Base-by-base conservation (phyloP, 1,140 invertebrate genomes). In the Pinna nobilis region DNA sequence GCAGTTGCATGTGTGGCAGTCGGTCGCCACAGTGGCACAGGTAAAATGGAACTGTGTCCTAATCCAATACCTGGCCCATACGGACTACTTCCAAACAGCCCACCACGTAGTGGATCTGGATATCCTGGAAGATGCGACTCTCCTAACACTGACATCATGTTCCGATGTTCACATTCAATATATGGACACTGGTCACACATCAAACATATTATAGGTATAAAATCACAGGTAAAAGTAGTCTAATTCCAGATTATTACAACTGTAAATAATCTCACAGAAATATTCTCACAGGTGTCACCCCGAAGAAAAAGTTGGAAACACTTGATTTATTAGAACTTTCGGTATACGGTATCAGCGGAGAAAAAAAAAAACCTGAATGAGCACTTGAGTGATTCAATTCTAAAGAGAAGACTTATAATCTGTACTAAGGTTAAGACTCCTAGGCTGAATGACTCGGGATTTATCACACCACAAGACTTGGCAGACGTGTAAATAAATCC, bases 1-100 rank as follows among this genome's bases (percentile, higher is more conserved):
- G 72, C 53, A 32, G 65, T 44, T 11, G 66, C 47, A 47, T 44
- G 33, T 7, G 47, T 53, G 7, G 72, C 41, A 47, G 66, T 53
- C 39, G 72, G 72, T 25, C 72, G 61, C 72, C 72, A 74, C 15
- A 74, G 20, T 50, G 72, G 65, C 25, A 74, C 37, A 55, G 72
- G 65, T 32, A 63, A 25, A 35, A 63, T n/a, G 35, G 72, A 60
- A 18, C 72, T 51, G n/a, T 49, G 53, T 35, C 72, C 50, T 20
- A 68, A 18, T 18, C 72, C 65, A 53, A 44, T 53, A 23, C 65
- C 65, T 59, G n/a, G 53, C 23, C 25, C 41, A 69, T 55, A 69
- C 15, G 51, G 28, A 47, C 30, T 30, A 37, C 39, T 23, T n/a
- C 53, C 66, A 23, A 57, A 18, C 4, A 59, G 39, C 20, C 37